Base-by-base conservation (phyloP, 2,797 vertebrate species). In the Manis javanica region DNA sequence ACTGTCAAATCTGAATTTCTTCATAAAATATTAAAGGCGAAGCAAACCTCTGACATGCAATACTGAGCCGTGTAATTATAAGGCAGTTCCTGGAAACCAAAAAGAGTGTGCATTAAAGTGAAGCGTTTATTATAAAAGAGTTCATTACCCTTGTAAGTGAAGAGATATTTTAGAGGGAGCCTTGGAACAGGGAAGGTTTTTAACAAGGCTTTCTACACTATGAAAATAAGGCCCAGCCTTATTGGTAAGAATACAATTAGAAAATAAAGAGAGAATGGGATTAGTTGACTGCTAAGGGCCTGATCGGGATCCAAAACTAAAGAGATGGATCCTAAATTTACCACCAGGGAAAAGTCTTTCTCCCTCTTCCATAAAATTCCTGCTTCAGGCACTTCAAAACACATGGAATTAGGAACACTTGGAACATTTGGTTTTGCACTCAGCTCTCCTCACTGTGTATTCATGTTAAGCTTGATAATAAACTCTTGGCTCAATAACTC, bases 1-100 rank as follows among this genome's bases (percentile, higher is more conserved):
- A 98, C 98, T 98, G 98, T 98, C 98, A 99, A 98, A 98, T 98
- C 97, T 98, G 98, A 98, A 98, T 99, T 98, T 98, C 98, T 99
- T 98, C 98, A 98, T 99, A 98, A 98, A 99, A 99, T 98, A 99
- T 99, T 99, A 98, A 99, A 98, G 97, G 98, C 69, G 92, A 98
- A 98, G 97, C 98, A 98, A 98, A 97, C 97, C 98, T 98, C 98
- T 98, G 98, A 98, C 98, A 98, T 98, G 98, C 98, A 98, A 97
- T 98, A 96, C 98, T 2, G 87, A 98, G 97, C 93, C 0, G 0
- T 84, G 96, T 98, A 98, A 99, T 98, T 98, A 98, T 97, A 96
- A 98, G 93, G 97, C 97, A 98, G 98, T 98, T 98, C 98, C 98
- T 98, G 98, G 98, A 98, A 98, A 97, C 98, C 92, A 97, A 97